Conservation (phyloP, 2,113 vertebrate genomes). For the Todiramphus saurophagus region DNA sequence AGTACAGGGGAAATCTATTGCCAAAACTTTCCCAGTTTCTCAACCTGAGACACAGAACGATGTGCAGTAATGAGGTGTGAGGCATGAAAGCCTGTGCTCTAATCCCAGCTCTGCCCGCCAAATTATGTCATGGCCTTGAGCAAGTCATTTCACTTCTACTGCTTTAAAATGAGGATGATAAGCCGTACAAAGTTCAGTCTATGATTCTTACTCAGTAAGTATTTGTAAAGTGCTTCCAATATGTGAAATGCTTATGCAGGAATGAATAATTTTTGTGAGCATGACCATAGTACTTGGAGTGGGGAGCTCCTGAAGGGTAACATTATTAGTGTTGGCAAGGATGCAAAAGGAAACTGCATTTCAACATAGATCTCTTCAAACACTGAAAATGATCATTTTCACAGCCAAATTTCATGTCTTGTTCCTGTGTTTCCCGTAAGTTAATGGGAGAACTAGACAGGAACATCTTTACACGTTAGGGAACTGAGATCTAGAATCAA, state of each 20-base stretch:
- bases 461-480: not conserved
- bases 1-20: not conserved
- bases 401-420: not conserved
- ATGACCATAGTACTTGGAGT: not conserved
- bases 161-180: conserved; percentile 43
- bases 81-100: not conserved
- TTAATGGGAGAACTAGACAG: not conserved
- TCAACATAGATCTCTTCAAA: not conserved
- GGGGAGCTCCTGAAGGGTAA: not conserved
- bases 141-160: conserved; percentile 43
- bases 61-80: conserved; percentile 46
- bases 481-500: not conserved
- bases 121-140: conserved; percentile 57
- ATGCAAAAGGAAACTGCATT: not conserved
- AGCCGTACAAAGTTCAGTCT: conserved; percentile 27
- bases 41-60: not conserved
- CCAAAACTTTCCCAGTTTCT: not conserved
- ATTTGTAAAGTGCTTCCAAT: conserved; percentile 24
- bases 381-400: not conserved
- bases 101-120: conserved; percentile 34
- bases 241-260: not conserved
- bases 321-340: not conserved
- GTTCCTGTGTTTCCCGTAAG: not conserved
- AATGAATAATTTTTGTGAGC: conserved; percentile 5
- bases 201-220: conserved; percentile 1